These are phyloP conservation scores for Daktulosphaira vitifoliae DNA, from an alignment of 1,140 invertebrate genomes.

Conservation along the genomic window DNA sequence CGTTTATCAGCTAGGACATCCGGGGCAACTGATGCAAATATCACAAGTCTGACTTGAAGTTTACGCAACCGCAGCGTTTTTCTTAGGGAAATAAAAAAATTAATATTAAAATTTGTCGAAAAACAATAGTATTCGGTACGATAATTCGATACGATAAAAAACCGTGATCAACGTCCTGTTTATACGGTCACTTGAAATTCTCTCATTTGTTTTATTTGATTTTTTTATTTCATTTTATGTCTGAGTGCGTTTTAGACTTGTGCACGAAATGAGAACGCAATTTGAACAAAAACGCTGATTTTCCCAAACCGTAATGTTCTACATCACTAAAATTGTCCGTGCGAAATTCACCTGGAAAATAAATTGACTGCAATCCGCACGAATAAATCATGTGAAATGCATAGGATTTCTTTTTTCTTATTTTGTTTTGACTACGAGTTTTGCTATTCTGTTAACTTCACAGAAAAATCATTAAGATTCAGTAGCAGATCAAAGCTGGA, in stretches of 20 bases:
- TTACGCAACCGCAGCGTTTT: neutral
- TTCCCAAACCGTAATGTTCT: neutral
- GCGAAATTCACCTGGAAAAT: neutral
- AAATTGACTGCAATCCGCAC: neutral
- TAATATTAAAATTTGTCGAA: neutral
- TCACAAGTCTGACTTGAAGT: neutral
- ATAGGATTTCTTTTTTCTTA: too few species aligned
- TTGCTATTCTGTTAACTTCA: too few species aligned
- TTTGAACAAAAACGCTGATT: neutral
- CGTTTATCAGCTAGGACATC: neutral
- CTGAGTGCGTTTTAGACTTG: neutral
- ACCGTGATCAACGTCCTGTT: neutral
- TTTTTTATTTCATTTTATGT: neutral
- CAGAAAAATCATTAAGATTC: too few species aligned
- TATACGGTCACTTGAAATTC: neutral
- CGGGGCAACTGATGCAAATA: slow-evolving; percentile 6
- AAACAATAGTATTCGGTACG: neutral
- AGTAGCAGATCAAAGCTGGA: too few species aligned
- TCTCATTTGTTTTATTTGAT: too few species aligned
- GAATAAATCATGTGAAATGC: too few species aligned
- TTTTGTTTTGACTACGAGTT: too few species aligned
- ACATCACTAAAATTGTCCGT: neutral
- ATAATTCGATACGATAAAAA: slow-evolving; percentile 3
- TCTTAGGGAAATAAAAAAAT: neutral
- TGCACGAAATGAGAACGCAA: too few species aligned